Evolutionary conservation across 2,113 vertebrate species (phyloP).

Genomic region (Aegypius monachus): DNA sequence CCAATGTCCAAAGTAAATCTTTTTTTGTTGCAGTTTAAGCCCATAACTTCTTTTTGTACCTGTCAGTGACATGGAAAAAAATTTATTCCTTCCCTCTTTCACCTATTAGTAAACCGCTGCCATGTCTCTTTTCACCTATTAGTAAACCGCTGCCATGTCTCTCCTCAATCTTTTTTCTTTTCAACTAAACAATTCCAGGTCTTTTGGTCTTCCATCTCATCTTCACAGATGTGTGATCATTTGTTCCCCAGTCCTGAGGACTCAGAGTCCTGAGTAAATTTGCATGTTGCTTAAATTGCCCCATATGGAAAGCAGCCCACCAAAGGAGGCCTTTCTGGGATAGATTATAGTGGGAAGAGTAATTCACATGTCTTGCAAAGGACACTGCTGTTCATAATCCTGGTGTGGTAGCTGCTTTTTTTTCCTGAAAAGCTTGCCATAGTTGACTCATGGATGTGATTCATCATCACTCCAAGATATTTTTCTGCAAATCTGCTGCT

Average conservation of each 20-base stretch:
- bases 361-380: not conserved
- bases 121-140: not conserved
- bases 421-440: not conserved
- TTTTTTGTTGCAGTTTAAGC: not conserved
- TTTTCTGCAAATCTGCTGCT: slow-evolving; percentile 38
- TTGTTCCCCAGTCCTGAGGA: not conserved
- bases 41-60: not conserved
- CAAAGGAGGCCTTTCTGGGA: not conserved
- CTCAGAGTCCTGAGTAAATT: not conserved
- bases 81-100: not conserved
- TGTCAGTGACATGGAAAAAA: not conserved
- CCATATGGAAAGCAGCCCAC: not conserved
- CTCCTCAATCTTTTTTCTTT: not conserved
- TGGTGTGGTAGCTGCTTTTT: not conserved
- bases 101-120: not conserved
- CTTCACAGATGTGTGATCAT: not conserved
- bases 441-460: slow-evolving; percentile 36
- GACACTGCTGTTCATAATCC: not conserved
- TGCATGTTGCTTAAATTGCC: not conserved
- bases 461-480: slow-evolving; percentile 43
- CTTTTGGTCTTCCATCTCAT: not conserved
- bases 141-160: not conserved
- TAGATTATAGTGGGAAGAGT: not conserved
- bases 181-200: not conserved
- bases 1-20: not conserved